These are phyloP conservation scores for Oxycera nigricornis DNA, from an alignment of 2,888 invertebrate genomes.

Conservation along the genomic window DNA sequence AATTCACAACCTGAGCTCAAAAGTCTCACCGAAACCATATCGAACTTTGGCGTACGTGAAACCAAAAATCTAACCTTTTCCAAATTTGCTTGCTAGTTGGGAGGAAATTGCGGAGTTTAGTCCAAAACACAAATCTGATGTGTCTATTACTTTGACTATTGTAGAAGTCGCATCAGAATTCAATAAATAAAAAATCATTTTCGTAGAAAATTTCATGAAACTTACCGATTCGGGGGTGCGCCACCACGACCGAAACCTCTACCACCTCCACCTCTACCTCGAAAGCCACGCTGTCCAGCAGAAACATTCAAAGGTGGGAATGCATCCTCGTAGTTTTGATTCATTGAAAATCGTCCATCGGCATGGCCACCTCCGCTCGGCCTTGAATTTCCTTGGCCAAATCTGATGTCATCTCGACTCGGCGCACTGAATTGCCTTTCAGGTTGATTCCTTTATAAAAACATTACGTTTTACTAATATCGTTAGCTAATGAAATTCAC, in stretches of 20 bases:
- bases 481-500: not conserved
- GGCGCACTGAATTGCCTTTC: slow-evolving; percentile 40
- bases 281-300: not conserved
- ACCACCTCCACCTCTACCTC: not conserved
- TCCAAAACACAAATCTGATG: no score
- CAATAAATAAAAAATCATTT: not conserved
- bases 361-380: slow-evolving; percentile 44
- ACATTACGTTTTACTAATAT: not conserved
- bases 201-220: not conserved
- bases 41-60: no score
- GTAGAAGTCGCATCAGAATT: no score
- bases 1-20: no score
- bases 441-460: slow-evolving; percentile 21
- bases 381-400: slow-evolving; percentile 16
- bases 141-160: no score
- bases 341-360: slow-evolving; percentile 44
- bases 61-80: no score
- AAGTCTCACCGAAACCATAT: no score
- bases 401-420: slow-evolving; percentile 39
- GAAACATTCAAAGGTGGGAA: slow-evolving; percentile 47
- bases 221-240: slow-evolving; percentile 8
- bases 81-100: no score
- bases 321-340: slow-evolving; percentile 43
- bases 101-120: no score
- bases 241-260: not conserved